A percentile compares a stretch with the other conserved stretches of the same genome.
Evolutionary conservation across 2,888 invertebrate species (phyloP).

Genomic region (Parthenolecanium corni): DNA sequence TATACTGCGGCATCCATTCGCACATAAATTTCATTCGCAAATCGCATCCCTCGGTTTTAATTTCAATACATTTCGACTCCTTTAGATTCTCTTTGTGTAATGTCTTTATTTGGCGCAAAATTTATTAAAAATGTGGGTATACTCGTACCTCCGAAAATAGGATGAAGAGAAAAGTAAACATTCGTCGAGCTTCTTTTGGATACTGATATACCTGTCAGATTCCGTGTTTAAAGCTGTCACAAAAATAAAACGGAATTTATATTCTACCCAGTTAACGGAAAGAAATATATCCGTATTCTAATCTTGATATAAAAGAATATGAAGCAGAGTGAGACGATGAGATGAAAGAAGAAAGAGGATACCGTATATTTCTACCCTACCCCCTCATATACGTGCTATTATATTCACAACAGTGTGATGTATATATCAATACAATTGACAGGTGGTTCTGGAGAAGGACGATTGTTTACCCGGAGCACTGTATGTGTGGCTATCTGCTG

Average conservation of each 20-base stretch:
- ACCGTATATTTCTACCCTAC: neutral
- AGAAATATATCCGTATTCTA: neutral
- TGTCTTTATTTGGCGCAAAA: too few species aligned
- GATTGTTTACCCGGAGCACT: slow-evolving; percentile 18
- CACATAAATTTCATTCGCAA: too few species aligned
- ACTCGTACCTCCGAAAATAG: too few species aligned
- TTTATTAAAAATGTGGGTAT: too few species aligned
- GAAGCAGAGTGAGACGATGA: neutral
- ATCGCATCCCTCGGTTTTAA: too few species aligned
- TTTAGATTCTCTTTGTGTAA: too few species aligned
- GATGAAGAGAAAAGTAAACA: too few species aligned
- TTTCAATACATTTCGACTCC: too few species aligned
- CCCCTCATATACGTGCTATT: slow-evolving; percentile 11
- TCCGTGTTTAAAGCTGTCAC: slow-evolving; percentile 5
- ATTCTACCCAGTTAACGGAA: neutral
- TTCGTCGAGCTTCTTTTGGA: too few species aligned
- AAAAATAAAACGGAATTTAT: slow-evolving; percentile 7
- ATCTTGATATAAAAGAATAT: slow-evolving; percentile 2
- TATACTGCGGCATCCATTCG: too few species aligned
- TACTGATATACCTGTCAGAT: too few species aligned
- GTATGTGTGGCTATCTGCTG: slow-evolving; percentile 18
- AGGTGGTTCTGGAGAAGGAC: slow-evolving; percentile 14
- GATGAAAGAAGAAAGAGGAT: neutral
- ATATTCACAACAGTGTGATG: slow-evolving; percentile 11
- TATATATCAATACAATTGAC: slow-evolving; percentile 21